Conservation (phyloP, 2,888 invertebrate genomes). For the Clunio marinus region DNA sequence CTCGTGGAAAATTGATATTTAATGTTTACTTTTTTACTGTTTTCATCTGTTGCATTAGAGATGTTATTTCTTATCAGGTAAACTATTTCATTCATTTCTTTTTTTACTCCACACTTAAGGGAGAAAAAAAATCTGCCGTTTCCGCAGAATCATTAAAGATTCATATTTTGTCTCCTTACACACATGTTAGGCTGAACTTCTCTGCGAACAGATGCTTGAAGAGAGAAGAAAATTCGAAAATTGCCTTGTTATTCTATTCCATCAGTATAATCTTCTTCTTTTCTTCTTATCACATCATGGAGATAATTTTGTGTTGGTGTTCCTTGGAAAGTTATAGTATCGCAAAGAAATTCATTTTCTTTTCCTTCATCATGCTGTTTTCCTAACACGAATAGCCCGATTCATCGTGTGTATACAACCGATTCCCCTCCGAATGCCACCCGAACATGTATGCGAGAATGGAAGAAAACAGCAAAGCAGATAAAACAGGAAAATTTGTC, state of each 20-base stretch:
- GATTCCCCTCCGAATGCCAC: neutral
- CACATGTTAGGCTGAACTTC: no score
- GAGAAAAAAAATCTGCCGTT: neutral
- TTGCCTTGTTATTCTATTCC: conserved; percentile 16
- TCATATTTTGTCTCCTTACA: conserved; percentile 6
- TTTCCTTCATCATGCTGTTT: no score
- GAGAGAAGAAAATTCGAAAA: conserved; percentile 16
- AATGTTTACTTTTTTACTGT: no score
- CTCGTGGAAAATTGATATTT: no score
- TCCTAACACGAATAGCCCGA: neutral
- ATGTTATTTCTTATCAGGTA: no score
- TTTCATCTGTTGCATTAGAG: no score
- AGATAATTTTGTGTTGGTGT: neutral
- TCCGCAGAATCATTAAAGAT: conserved; percentile 26
- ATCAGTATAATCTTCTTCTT: neutral
- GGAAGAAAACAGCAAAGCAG: neutral
- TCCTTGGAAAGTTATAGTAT: neutral
- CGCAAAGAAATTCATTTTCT: no score
- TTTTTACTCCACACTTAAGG: no score
- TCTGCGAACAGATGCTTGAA: neutral
- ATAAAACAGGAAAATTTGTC: conserved; percentile 25
- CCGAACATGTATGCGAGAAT: neutral
- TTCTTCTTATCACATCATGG: neutral
- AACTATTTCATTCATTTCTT: no score
- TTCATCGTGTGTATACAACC: neutral